Evolutionary conservation across 2,113 vertebrate species (phyloP), one percentile per base, ranked within the genome.

Genomic region (Suricata suricatta): DNA sequence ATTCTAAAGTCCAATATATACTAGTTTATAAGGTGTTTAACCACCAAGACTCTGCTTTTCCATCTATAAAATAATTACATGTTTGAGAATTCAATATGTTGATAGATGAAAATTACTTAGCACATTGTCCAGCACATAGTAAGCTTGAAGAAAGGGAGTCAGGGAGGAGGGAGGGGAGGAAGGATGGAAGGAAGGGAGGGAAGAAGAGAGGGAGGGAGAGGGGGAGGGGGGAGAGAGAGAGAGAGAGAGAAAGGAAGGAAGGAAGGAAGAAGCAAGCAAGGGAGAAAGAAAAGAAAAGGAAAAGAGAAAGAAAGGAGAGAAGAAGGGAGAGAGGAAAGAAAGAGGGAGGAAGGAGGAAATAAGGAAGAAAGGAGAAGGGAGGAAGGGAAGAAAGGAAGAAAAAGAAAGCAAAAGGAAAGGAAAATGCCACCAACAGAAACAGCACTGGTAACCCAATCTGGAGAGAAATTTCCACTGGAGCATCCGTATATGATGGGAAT

Each of bases 171-270:
- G 19, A 21, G 0, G 19, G 54, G 7, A 57, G 21, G 21, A 7
- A 21, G 19, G 19, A 2, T 7, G 19, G 54, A 0, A 57, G 7
- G 54, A 2, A 21, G 7, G 54, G 0, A 57, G 2, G 54, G 5
- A 57, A 21, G 54, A 1, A 57, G 7, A 19, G 6, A 21, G 7
- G 54, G 54, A 21, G 2, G 19, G 54, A 57, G 7, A 19, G 54
- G 21, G 7, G 15, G 54, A 57, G 7, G 19, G 19, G 21, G 21
- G 21, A 19, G 54, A 57, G 21, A 7, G 54, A 7, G 6, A 2
- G 21, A 57, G 19, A 57, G 7, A 23, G 21, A 17, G 52, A 54
- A 17, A 54, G 52, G 5, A 2, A 60, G 15, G 1, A 6, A 60
- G 3, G 21, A 23, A 60, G 21, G 21, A 60, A 60, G 7, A 7